These are phyloP conservation scores for Trachemys scripta DNA, from an alignment of 2,113 vertebrate genomes.

Conservation along the genomic window DNA sequence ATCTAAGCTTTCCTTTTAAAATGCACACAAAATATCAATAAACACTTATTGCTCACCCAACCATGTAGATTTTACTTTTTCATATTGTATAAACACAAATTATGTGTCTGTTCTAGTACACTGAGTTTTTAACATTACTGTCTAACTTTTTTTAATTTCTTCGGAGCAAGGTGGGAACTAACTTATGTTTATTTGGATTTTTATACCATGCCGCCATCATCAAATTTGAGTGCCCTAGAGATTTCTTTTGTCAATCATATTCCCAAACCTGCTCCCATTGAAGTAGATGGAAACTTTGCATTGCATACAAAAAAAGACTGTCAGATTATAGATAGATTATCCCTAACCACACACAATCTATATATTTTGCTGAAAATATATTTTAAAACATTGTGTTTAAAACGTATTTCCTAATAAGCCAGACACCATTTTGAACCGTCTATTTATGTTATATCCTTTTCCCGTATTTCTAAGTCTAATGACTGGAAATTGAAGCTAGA, in stretches of 20 bases:
- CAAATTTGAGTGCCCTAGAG: background rate
- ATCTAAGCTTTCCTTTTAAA: background rate
- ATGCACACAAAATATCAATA: background rate
- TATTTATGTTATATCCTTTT: background rate
- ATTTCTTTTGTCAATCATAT: background rate
- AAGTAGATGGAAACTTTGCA: background rate
- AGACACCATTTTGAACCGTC: background rate
- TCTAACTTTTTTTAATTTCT: background rate
- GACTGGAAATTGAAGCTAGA: background rate
- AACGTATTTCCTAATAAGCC: background rate
- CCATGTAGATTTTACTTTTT: background rate
- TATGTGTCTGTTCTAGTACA: background rate
- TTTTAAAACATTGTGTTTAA: background rate
- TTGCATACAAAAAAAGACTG: background rate
- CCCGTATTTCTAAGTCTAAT: background rate
- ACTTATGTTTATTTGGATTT: conserved; percentile 8
- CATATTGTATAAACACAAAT: background rate
- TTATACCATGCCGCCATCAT: background rate
- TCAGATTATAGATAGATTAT: background rate
- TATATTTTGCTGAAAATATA: background rate
- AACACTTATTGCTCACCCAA: background rate
- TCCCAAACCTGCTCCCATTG: background rate
- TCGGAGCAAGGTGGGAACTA: background rate
- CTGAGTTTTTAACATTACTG: background rate
- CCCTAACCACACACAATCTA: background rate